Base-by-base conservation (phyloP, 2,888 invertebrate genomes). In the Heliconius erato region DNA sequence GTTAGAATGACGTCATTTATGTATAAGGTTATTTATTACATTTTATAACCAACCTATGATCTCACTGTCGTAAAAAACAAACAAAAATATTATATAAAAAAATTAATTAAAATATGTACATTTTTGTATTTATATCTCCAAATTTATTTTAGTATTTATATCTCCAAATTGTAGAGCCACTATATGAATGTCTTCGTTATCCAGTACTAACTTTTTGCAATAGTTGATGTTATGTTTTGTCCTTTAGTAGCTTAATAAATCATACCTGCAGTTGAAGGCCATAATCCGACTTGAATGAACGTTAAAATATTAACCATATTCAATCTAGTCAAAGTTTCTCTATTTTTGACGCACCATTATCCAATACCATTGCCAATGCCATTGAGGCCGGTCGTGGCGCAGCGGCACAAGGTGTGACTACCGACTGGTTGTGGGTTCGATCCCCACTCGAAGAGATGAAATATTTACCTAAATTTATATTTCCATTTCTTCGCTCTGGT, bases 1-100 rank as follows among this genome's bases (percentile, higher is more conserved):
- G 63, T 40, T 76, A 40, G 3, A 40, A 63, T 76, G 63, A 76
- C 19, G 40, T 76, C n/a, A 76, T 76, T 59, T 76, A 63, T 49
- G 4, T 7, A 63, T 32, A n/a, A 76, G 35, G 16, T 32, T 14
- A 35, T 76, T 59, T 63, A n/a, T n/a, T 7, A 40, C 19, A 63
- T 28, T 72, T 26, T 72, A 49, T 72, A 26, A 71, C 40, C 71
- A 44, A 72, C 40, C 44, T 40, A 44, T 72, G 71, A 72, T 72
- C 71, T 44, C 44, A 72, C 26, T 16, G 16, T 26, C 26, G 40
- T 72, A 72, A 44, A 44, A 44, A n/a, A 32, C 32, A 32, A 32
- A 72, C 16, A 16, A 71, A 23, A 12, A 35, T 23, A n/a, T n/a
- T 49, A 16, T 26, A 26, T 16, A 44, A 16, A 72, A 26, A 44